Conservation (phyloP, 1,140 invertebrate genomes). For the Drosophila oshimai region DNA sequence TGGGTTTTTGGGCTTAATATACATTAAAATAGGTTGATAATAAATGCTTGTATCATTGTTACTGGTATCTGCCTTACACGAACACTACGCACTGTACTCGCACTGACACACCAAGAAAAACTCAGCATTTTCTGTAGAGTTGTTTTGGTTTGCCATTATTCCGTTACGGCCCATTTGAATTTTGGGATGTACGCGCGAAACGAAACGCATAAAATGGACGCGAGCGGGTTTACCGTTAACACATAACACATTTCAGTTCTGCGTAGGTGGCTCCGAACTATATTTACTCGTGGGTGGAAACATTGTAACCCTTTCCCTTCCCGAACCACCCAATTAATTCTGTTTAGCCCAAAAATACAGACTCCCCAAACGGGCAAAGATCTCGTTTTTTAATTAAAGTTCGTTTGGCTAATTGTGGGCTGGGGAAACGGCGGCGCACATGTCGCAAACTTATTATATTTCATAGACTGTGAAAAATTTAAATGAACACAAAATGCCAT, state of each 20-base stretch:
- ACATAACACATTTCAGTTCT: constrained; percentile 24
- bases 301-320: not conserved
- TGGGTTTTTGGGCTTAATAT: too few species aligned
- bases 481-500: constrained; percentile 53
- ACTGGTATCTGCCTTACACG: constrained; percentile 12
- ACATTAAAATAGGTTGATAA: too few species aligned
- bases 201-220: constrained; percentile 52
- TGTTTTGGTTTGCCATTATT: constrained; percentile 59
- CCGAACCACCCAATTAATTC: too few species aligned
- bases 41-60: too few species aligned
- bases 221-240: constrained; percentile 63
- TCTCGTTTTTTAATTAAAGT: constrained; percentile 44
- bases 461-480: constrained; percentile 82
- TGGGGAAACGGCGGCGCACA: constrained; percentile 38
- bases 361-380: not conserved
- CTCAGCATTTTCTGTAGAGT: not conserved
- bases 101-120: constrained; percentile 6
- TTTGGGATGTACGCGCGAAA: constrained; percentile 66
- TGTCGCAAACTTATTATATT: constrained; percentile 82
- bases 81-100: constrained; percentile 13
- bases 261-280: constrained; percentile 37
- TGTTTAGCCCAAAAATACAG: not conserved
- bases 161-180: constrained; percentile 67
- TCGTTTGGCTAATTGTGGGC: constrained; percentile 1
- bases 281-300: too few species aligned